phyloP scores from a whole-genome alignment of 2,113 vertebrate species.

The Eolophus roseicapilla region DNA sequence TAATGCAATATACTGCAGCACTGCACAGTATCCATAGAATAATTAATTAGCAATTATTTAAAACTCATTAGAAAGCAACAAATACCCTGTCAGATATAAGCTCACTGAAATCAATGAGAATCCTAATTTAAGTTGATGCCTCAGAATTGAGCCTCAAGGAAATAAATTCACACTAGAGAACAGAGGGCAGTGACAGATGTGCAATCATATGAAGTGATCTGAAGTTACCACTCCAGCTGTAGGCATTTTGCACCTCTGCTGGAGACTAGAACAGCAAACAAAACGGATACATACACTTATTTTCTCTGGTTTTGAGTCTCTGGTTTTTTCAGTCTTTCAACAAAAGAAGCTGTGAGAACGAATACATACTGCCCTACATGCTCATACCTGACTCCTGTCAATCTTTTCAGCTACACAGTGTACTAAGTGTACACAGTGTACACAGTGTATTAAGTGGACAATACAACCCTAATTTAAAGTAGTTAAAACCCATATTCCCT shows the following conservation, averaged over 20 bases:
- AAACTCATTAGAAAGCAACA: not conserved
- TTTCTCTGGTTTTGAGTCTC: not conserved
- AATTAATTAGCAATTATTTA: not conserved
- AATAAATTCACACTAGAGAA: not conserved
- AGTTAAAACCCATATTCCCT: not conserved
- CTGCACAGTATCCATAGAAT: not conserved
- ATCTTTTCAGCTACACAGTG: not conserved
- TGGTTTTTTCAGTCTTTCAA: not conserved
- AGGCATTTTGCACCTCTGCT: not conserved
- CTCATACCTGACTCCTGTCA: not conserved
- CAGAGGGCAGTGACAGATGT: not conserved
- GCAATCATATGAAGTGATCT: not conserved
- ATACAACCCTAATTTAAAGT: not conserved
- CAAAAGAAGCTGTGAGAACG: not conserved
- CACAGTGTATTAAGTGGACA: not conserved
- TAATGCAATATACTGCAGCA: not conserved
- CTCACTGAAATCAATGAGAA: not conserved
- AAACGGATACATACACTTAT: not conserved
- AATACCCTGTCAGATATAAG: not conserved
- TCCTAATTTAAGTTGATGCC: not conserved
- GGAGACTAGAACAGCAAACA: not conserved
- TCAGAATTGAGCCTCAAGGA: not conserved
- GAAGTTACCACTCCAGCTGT: not conserved
- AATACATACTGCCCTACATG: not conserved
- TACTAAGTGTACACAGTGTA: not conserved